phyloP scores from a whole-genome alignment of 1,140 invertebrate species.

The Diorhabda carinulata region DNA sequence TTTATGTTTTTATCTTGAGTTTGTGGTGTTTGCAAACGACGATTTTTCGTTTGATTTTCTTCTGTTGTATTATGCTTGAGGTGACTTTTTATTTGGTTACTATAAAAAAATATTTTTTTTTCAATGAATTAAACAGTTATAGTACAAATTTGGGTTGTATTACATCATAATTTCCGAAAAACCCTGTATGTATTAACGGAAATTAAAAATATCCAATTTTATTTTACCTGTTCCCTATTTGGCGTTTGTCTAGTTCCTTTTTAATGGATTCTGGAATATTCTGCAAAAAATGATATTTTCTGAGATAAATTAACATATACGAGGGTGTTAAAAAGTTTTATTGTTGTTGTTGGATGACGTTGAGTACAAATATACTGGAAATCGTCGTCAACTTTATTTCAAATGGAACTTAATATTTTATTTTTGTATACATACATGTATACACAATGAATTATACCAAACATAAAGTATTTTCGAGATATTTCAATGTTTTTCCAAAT shows the following conservation, averaged over 20 bases:
- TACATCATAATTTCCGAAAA: not conserved
- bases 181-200: no score
- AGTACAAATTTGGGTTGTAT: not conserved
- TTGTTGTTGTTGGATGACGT: conserved; percentile 26
- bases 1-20: not conserved
- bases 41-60: conserved; percentile 16
- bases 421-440: not conserved
- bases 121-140: no score
- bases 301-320: not conserved
- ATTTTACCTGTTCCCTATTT: conserved; percentile 52
- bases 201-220: no score
- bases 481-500: not conserved
- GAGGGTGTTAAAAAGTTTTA: conserved; percentile 1
- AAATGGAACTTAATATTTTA: not conserved
- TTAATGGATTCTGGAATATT: conserved; percentile 55
- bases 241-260: conserved; percentile 57
- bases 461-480: not conserved
- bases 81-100: conserved; percentile 14
- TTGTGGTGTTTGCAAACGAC: conserved; percentile 23
- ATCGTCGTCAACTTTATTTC: not conserved
- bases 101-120: conserved; percentile 7
- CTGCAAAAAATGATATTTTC: conserved; percentile 14
- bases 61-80: conserved; percentile 28
- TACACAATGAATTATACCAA: not conserved
- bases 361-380: not conserved